phyloP scores from a whole-genome alignment of 1,140 invertebrate genomes.

The Archegozetes longisetosus region DNA sequence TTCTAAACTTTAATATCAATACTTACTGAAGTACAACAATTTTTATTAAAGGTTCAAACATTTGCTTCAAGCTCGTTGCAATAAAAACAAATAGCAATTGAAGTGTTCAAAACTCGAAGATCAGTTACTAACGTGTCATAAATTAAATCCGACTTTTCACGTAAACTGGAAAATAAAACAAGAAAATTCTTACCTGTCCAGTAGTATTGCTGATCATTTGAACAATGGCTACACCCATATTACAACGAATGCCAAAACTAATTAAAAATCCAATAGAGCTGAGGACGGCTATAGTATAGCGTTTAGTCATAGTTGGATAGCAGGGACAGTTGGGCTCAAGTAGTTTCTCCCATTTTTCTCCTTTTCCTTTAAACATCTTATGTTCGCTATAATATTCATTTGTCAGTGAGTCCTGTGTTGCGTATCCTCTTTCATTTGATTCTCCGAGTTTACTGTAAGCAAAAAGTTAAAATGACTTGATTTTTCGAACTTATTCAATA shows the following conservation, averaged over 20 bases:
- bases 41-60: no score
- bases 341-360: slow-evolving; percentile 12
- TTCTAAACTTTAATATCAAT: no score
- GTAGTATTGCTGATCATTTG: slow-evolving; percentile 41
- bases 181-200: slow-evolving; percentile 21
- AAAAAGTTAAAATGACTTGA: no score
- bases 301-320: slow-evolving; percentile 52
- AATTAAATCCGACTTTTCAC: no score
- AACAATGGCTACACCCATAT: slow-evolving; percentile 89
- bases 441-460: background rate
- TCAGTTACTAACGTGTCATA: no score
- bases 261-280: slow-evolving; percentile 79
- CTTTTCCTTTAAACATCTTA: slow-evolving; percentile 10
- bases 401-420: background rate
- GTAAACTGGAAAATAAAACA: no score
- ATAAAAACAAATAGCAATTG: no score
- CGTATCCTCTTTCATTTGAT: background rate
- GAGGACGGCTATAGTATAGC: slow-evolving; percentile 69
- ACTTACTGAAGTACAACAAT: no score
- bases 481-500: no score
- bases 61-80: no score
- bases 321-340: slow-evolving; percentile 57
- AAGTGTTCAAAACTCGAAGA: no score
- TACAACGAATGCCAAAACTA: slow-evolving; percentile 85
- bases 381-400: background rate